Evolutionary conservation across 2,113 vertebrate genomes (phyloP), one percentile per base, ranked within the genome.

Genomic region (Centrocercus urophasianus): DNA sequence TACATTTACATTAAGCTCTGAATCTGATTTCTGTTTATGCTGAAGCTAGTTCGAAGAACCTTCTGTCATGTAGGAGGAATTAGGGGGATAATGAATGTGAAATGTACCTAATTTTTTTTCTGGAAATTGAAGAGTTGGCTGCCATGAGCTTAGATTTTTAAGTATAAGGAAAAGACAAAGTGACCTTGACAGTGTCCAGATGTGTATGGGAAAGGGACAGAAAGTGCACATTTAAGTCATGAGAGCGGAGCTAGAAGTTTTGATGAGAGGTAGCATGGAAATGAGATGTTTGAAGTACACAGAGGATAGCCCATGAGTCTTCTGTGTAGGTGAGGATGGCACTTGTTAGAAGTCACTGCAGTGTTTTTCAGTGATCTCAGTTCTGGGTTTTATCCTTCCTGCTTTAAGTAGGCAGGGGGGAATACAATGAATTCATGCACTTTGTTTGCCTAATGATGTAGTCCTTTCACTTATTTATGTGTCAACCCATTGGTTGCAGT

Each of bases 341-440:
- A 2, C 36, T 54, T 40, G 47, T 67, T 90, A 10, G 21, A 87
- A 42, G 27, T 69, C 57, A 60, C 59, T 2, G 7, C 42, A 66
- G 50, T 82, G 85, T 86, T 95, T 72, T 74, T 21, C 80, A 92
- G 83, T 81, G 80, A 93, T 79, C 69, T 96, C 86, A 88, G 34
- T 10, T 16, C 43, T 84, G 81, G n/a, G 22, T 94, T 94, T 96
- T 79, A 10, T 79, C 67, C 82, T 83, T 94, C 86, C 78, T 74
- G 52, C 27, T 82, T 60, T 63, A 59, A 64, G 86, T 45, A 67
- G 70, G 14, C 36, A 38, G 89, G 65, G 73, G 69, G 60, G 65
- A 74, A 40, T 48, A 93, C 73, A 88, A 47, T 93, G 81, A 78
- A 71, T 61, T 75, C 18, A 1, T 25, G 21, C 64, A 38, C 61